Percentiles rank a stretch among this genome's conserved stretches.
Evolutionary conservation across 2,888 invertebrate species (phyloP).

Genomic region (Platycheirus rosarum): DNA sequence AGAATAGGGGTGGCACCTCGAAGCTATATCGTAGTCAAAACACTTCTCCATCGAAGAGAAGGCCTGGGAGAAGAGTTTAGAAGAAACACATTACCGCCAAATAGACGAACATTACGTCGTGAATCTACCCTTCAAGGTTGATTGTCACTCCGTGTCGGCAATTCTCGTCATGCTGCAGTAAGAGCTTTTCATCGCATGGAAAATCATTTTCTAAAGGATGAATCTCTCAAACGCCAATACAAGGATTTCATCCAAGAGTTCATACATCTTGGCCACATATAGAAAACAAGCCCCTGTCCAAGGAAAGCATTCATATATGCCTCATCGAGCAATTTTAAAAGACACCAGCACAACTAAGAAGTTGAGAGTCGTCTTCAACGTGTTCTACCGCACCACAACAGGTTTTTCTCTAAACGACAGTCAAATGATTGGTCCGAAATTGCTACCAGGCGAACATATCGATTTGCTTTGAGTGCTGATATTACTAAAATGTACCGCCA

Average conservation of each 20-base stretch:
- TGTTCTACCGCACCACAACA: slow-evolving; percentile 19
- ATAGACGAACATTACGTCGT: slow-evolving; percentile 26
- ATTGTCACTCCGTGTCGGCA: slow-evolving; percentile 4
- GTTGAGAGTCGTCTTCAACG: slow-evolving; percentile 51
- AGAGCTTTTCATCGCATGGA: slow-evolving; percentile 16
- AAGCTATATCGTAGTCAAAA: slow-evolving; percentile 1
- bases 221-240: not conserved
- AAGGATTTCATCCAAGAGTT: slow-evolving; percentile 34
- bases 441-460: slow-evolving; percentile 44
- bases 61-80: slow-evolving; percentile 15
- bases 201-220: slow-evolving; percentile 8
- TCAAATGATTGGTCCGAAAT: slow-evolving; percentile 55
- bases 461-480: slow-evolving; percentile 24
- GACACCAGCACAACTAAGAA: slow-evolving; percentile 50
- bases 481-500: slow-evolving; percentile 42
- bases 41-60: slow-evolving; percentile 3
- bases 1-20: too few relatives aligned
- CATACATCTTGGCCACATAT: slow-evolving; percentile 37
- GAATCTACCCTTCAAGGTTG: slow-evolving; percentile 14
- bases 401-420: slow-evolving; percentile 34
- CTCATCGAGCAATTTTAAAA: slow-evolving; percentile 47
- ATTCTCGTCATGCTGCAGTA: slow-evolving; percentile 21
- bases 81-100: slow-evolving; percentile 15
- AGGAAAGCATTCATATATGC: slow-evolving; percentile 28
- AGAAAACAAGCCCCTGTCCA: slow-evolving; percentile 21